Conservation (phyloP, 2,113 vertebrate genomes). For the Pollimyrus isidori region DNA sequence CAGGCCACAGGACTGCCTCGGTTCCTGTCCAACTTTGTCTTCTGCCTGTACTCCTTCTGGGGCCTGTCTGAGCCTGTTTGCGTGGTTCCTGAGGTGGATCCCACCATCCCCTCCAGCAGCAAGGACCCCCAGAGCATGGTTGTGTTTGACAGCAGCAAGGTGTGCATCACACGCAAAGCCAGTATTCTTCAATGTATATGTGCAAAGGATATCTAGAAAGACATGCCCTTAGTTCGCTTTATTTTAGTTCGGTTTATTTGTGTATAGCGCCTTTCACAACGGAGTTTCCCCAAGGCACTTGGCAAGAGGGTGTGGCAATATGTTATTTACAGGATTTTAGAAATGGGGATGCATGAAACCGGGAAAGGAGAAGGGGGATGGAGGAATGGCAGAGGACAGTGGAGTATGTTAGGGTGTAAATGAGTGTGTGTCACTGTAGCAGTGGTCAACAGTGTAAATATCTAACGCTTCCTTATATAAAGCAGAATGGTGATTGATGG, state of each 20-base stretch:
- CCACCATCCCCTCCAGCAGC: slow-evolving; percentile 64
- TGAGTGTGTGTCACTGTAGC: background rate
- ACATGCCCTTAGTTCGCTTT: background rate
- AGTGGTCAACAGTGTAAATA: background rate
- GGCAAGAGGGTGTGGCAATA: background rate
- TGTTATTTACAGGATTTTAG: background rate
- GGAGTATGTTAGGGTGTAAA: background rate
- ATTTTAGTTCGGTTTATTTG: background rate
- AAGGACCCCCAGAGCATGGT: slow-evolving; percentile 96
- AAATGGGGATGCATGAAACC: background rate
- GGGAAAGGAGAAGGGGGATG: background rate
- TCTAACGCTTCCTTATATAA: background rate
- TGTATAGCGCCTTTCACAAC: too few species aligned
- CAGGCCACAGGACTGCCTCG: slow-evolving; percentile 92
- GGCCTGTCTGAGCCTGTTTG: slow-evolving; percentile 78
- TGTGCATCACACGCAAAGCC: slow-evolving; percentile 32
- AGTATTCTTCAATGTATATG: background rate
- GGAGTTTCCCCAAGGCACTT: background rate
- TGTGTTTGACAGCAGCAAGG: slow-evolving; percentile 92
- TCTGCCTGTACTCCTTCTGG: slow-evolving; percentile 94
- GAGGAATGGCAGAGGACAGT: background rate
- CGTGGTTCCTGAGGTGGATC: slow-evolving; percentile 83
- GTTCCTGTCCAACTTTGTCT: slow-evolving; percentile 89
- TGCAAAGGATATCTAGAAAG: background rate
- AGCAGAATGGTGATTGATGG: background rate